These are phyloP conservation scores for Ceriagrion tenellum DNA, from an alignment of 2,888 invertebrate genomes.

Conservation along the genomic window DNA sequence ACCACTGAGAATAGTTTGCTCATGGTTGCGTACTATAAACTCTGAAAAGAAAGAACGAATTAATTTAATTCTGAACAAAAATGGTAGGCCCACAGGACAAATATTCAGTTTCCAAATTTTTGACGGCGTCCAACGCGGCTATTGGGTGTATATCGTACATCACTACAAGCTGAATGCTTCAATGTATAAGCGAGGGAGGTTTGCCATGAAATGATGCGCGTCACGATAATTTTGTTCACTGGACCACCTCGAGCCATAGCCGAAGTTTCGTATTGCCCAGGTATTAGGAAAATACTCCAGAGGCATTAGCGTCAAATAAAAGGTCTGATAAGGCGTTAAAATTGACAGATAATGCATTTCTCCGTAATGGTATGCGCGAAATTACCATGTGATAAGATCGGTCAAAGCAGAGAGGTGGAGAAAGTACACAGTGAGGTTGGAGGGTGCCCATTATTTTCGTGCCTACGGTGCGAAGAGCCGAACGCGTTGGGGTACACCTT, in stretches of 20 bases:
- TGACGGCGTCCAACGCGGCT: neutral
- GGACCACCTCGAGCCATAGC: neutral
- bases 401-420: neutral
- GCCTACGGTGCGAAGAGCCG: neutral
- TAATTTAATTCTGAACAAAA: too few relatives aligned
- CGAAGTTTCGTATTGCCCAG: neutral
- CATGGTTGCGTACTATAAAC: too few relatives aligned
- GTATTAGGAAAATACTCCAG: neutral
- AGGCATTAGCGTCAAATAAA: neutral
- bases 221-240: neutral
- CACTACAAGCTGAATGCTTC: neutral
- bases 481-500: neutral
- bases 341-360: neutral
- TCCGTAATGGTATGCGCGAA: neutral
- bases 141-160: neutral
- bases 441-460: neutral
- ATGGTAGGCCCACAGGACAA: too few relatives aligned
- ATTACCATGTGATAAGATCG: neutral
- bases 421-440: neutral
- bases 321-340: constrained; percentile 13
- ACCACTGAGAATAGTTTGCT: too few relatives aligned
- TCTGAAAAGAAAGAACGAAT: too few relatives aligned
- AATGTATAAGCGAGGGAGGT: neutral
- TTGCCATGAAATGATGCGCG: neutral
- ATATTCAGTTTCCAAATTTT: neutral